Percentiles rank a stretch among this genome's conserved stretches.
Conservation (phyloP, 2,888 invertebrate genomes). For the Lithophane socia region DNA sequence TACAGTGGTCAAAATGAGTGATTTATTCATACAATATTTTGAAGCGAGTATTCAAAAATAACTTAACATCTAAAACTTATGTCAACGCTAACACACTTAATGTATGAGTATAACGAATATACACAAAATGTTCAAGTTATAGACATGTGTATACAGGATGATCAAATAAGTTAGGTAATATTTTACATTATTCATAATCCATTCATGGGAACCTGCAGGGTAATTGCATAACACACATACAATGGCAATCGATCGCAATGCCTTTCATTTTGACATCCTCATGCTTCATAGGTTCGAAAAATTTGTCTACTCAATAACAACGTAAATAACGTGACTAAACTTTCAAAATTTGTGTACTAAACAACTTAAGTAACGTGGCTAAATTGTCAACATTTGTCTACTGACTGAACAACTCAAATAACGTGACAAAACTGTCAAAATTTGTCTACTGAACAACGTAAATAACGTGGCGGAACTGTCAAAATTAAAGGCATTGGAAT, state of each 20-base stretch:
- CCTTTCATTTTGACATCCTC: too few species aligned
- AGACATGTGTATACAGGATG: constrained; percentile 56
- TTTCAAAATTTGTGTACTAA: too few species aligned
- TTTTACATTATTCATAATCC: not conserved
- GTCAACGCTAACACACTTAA: constrained; percentile 53
- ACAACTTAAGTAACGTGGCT: too few species aligned
- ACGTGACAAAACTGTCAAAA: too few species aligned
- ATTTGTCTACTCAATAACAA: too few species aligned
- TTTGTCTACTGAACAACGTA: too few species aligned
- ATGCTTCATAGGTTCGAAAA: too few species aligned
- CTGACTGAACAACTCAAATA: too few species aligned
- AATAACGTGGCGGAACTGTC: not conserved
- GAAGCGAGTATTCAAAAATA: constrained; percentile 31
- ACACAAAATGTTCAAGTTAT: constrained; percentile 62
- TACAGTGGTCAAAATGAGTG: not conserved
- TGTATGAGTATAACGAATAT: constrained; percentile 57
- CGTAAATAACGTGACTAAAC: too few species aligned
- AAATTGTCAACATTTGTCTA: too few species aligned
- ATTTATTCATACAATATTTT: not conserved
- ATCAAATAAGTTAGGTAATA: not conserved
- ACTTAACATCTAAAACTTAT: constrained; percentile 53
- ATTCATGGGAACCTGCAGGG: not conserved
- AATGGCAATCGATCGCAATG: too few species aligned
- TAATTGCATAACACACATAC: not conserved
- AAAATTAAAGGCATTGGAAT: not conserved